Evolutionary conservation across 2,113 vertebrate species (phyloP).

Genomic region (Stigmatopora argus): DNA sequence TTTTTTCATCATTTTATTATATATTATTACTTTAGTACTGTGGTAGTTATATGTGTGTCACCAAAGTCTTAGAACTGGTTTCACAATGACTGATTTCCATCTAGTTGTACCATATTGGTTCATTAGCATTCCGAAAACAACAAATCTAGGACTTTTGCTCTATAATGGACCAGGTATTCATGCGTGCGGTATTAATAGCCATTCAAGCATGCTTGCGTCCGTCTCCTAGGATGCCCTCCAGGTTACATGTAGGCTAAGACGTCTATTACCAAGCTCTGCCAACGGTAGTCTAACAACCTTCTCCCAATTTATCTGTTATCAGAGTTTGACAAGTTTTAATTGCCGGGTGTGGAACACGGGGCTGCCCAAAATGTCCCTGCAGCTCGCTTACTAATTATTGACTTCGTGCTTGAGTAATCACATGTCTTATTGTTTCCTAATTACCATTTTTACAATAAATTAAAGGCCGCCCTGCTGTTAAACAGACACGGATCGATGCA

Average conservation of each 20-base stretch:
- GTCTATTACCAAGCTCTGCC: conserved; percentile 37
- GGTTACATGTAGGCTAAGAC: conserved; percentile 37
- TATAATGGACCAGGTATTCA: background rate
- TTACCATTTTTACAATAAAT: conserved; percentile 81
- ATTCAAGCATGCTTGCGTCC: background rate
- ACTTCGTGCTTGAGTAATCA: conserved; percentile 76
- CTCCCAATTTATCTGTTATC: conserved; percentile 62
- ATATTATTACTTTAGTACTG: too few species aligned
- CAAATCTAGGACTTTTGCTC: background rate
- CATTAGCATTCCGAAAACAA: background rate
- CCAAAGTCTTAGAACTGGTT: too few species aligned
- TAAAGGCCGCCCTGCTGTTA: conserved; percentile 65
- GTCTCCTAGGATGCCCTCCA: background rate
- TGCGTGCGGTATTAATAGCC: background rate
- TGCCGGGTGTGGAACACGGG: conserved; percentile 54
- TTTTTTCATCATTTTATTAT: too few species aligned
- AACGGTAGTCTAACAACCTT: conserved; percentile 49
- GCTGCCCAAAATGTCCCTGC: conserved; percentile 66
- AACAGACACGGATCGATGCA: conserved; percentile 59
- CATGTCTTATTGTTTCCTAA: conserved; percentile 74
- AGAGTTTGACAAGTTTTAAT: conserved; percentile 74
- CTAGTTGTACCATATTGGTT: background rate
- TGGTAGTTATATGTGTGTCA: too few species aligned
- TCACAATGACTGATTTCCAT: too few species aligned
- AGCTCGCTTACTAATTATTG: conserved; percentile 76